Percentiles rank a stretch among this genome's conserved stretches.
Conservation (phyloP, 2,113 vertebrate genomes). For the Gymnocephalus cernua region DNA sequence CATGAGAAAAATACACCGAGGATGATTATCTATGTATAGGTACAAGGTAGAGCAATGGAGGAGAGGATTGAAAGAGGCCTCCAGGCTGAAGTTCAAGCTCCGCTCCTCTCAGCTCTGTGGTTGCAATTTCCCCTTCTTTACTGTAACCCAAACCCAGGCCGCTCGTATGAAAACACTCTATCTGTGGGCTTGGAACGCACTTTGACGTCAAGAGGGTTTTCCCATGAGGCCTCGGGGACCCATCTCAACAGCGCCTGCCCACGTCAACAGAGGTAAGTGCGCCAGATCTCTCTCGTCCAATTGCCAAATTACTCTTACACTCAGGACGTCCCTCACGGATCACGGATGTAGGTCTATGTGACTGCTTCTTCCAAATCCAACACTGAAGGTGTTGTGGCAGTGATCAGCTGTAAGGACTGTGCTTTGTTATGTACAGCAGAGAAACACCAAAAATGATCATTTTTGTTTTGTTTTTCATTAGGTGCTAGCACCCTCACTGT, state of each 20-base stretch:
- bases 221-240: constrained; percentile 72
- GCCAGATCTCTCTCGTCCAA: constrained; percentile 30
- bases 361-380: constrained; percentile 27
- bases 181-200: constrained; percentile 50
- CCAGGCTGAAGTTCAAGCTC: constrained; percentile 46
- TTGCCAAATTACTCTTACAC: constrained; percentile 28
- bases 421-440: neutral
- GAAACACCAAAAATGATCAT: neutral
- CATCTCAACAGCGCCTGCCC: constrained; percentile 56
- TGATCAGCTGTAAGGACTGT: constrained; percentile 26
- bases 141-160: constrained; percentile 71
- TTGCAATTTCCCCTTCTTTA: constrained; percentile 75
- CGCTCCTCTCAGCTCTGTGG: constrained; percentile 62
- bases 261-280: constrained; percentile 47
- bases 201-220: constrained; percentile 81
- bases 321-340: constrained; percentile 21
- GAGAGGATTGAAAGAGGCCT: constrained; percentile 18
- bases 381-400: constrained; percentile 23
- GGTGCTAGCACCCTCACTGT: neutral
- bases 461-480: neutral
- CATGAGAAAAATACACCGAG: neutral
- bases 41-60: neutral
- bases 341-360: neutral
- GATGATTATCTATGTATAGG: neutral
- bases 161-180: constrained; percentile 77